A percentile compares a stretch with the other conserved stretches of the same genome.
These are phyloP conservation scores for Sebastes aleutianus DNA, from an alignment of 2,797 vertebrate genomes.

Conservation along the genomic window DNA sequence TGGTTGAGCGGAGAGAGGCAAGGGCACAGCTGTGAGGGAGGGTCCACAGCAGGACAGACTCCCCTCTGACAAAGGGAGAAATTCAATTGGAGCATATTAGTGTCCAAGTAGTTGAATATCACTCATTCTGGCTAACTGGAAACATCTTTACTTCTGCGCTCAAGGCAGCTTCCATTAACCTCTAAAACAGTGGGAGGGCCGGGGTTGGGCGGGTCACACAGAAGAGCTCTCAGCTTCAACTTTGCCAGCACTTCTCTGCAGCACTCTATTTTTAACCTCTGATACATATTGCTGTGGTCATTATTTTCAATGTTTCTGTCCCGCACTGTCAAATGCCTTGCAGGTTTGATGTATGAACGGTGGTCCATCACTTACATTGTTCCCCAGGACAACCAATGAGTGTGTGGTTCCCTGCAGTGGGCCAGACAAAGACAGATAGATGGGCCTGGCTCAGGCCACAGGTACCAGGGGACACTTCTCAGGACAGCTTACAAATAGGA, in stretches of 20 bases:
- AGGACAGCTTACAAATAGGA: conserved; percentile 87
- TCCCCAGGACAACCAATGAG: conserved; percentile 78
- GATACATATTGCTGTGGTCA: conserved; percentile 82
- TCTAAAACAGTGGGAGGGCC: conserved; percentile 65
- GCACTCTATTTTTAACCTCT: conserved; percentile 79
- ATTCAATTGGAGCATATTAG: conserved; percentile 79
- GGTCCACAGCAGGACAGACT: conserved; percentile 65
- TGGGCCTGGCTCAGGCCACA: conserved; percentile 71
- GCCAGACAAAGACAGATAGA: conserved; percentile 83
- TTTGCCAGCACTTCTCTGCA: conserved; percentile 64
- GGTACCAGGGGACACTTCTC: conserved; percentile 78
- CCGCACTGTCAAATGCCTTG: conserved; percentile 78
- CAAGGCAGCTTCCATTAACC: conserved; percentile 78
- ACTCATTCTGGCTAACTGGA: conserved; percentile 78
- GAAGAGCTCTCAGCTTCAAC: conserved; percentile 60
- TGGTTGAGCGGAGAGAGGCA: conserved; percentile 57
- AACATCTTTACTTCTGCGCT: conserved; percentile 73
- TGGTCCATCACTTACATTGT: conserved; percentile 83
- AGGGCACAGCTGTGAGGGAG: conserved; percentile 78
- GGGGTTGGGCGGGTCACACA: conserved; percentile 56
- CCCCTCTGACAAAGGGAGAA: conserved; percentile 75
- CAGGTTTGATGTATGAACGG: conserved; percentile 83
- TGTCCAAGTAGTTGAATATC: conserved; percentile 78
- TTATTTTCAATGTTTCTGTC: conserved; percentile 82
- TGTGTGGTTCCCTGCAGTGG: conserved; percentile 76